Conservation (phyloP, 2,797 vertebrate genomes). For the Danio tinwini region DNA sequence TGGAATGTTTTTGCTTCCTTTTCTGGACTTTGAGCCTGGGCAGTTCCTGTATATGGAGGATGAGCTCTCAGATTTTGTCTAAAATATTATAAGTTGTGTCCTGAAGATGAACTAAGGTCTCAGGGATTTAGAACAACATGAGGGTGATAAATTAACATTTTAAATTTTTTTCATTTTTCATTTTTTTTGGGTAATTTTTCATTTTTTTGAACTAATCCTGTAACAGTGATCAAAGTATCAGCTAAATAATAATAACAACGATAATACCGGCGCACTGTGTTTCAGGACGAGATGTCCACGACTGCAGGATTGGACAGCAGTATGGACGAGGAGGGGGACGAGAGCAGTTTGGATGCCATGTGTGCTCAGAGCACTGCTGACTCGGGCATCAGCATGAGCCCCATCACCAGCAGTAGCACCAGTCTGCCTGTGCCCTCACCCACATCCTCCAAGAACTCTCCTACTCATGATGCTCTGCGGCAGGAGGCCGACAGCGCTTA, state of each 20-base stretch:
- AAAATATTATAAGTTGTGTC: too few relatives aligned
- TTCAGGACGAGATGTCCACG: constrained; percentile 75
- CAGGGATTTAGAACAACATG: too few relatives aligned
- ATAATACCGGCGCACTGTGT: not conserved
- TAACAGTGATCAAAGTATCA: not conserved
- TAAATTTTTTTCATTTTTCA: not conserved
- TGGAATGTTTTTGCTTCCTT: too few relatives aligned
- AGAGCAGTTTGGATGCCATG: constrained; percentile 77
- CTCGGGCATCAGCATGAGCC: constrained; percentile 63
- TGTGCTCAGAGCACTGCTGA: constrained; percentile 73
- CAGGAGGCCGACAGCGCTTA: constrained; percentile 73
- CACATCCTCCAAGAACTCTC: constrained; percentile 74
- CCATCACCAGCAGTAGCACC: constrained; percentile 55
- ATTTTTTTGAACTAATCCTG: too few relatives aligned
- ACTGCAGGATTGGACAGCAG: constrained; percentile 81
- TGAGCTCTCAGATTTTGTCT: too few relatives aligned
- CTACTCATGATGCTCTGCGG: constrained; percentile 74
- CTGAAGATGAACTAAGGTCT: too few relatives aligned
- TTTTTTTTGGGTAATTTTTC: not conserved
- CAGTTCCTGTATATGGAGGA: too few relatives aligned
- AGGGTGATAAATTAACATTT: not conserved
- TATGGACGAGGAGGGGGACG: constrained; percentile 76
- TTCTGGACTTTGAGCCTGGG: too few relatives aligned
- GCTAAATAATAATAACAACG: not conserved
- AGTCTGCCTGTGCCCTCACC: constrained; percentile 65